phyloP scores from a whole-genome alignment of 2,888 invertebrate species.

The Teinopalpus imperialis region DNA sequence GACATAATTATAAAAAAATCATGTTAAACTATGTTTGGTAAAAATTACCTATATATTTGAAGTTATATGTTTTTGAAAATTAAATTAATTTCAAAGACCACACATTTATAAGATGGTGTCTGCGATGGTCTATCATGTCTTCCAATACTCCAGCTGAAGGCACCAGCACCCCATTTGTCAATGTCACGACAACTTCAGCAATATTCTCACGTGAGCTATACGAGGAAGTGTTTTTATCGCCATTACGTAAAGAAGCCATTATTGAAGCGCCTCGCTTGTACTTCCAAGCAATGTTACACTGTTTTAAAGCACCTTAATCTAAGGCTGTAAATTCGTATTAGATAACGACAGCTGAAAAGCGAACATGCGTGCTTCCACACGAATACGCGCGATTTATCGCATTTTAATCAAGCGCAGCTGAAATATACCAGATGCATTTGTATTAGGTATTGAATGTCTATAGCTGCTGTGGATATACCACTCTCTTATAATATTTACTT shows the following conservation, averaged over 20 bases:
- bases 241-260: constrained; percentile 63
- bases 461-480: constrained; percentile 38
- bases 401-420: constrained; percentile 42
- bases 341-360: constrained; percentile 61
- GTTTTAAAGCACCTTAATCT: constrained; percentile 56
- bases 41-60: too few relatives aligned
- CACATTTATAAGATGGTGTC: neutral
- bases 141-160: constrained; percentile 37
- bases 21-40: too few relatives aligned
- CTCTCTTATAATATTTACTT: constrained; percentile 27
- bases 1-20: too few relatives aligned
- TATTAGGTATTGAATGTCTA: constrained; percentile 33
- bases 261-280: constrained; percentile 48
- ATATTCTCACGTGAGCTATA: constrained; percentile 61
- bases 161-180: constrained; percentile 57
- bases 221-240: constrained; percentile 66
- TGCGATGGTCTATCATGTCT: constrained; percentile 32
- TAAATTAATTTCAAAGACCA: too few relatives aligned
- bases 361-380: constrained; percentile 60
- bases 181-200: constrained; percentile 51
- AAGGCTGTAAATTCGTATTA: constrained; percentile 65
- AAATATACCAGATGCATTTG: constrained; percentile 29
- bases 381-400: constrained; percentile 61
- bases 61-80: too few relatives aligned
- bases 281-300: constrained; percentile 44